Base-by-base conservation (phyloP, 1,140 invertebrate species). In the Brachionus plicatilis region DNA sequence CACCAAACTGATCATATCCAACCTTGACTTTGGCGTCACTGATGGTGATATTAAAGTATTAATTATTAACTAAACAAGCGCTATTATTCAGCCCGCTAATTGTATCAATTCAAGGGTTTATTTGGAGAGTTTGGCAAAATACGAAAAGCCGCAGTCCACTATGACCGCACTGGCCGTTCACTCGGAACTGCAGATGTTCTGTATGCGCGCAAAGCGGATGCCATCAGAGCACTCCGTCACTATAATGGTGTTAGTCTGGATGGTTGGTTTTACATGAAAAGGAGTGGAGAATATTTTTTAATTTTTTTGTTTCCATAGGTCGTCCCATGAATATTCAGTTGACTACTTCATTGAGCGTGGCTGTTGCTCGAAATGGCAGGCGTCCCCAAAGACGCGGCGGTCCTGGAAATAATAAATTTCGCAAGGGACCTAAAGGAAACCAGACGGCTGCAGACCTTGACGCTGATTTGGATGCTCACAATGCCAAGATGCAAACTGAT, bases 231-330 rank as follows among this genome's bases (percentile, higher is more conserved):
- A 8, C 94, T 98, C 92, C 96, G 97, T 90, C 95, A 98, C 88
- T 99, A 99, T 89, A 97, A 98, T 91, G 95, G 95, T 85, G 95
- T 99, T 50, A 96, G 96, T 17, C 90, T 99, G 68, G 96, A 99
- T 92, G 96, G 94, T 93, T 91, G 17, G 68, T 17, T 17, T 41
- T 72, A n/a, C 5, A 72, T n/a, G 11, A 1, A 72, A 20, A 29
- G 3, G 1, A 12, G 9, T 6, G 33, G 4, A 33, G 20, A 86
- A 43, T 17, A 17, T 27, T 43, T 43, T 50, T 66, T 17, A 66
- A 12, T 33, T n/a, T 24, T 27, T 24, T 29, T 82, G 8, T 14
- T 66, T 41, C 27, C 8, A 8, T 17, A 83, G 82, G 82, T 17
- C 82, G 82, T 83, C 60, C 82, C 11, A 83, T 83, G 82, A 68